Conservation (phyloP, 2,797 vertebrate species). For the Xiphorhynchus erythropygius region DNA sequence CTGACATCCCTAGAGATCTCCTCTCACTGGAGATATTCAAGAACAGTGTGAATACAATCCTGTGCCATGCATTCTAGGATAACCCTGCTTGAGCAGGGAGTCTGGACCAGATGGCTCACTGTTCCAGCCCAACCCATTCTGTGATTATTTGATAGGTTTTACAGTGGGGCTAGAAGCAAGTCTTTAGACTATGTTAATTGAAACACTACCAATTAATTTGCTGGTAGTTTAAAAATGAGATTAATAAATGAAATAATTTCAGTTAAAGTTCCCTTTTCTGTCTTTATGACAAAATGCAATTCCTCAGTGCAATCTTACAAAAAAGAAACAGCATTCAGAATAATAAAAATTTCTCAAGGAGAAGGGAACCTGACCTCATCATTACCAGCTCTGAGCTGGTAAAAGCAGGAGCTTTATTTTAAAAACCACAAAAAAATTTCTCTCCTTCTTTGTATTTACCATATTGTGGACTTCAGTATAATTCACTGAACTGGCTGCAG, state of each 20-base stretch:
- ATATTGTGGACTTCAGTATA: background rate
- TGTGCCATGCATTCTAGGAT: background rate
- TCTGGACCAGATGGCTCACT: background rate
- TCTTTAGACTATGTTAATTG: background rate
- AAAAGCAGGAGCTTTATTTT: background rate
- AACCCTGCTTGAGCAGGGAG: background rate
- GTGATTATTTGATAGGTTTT: background rate
- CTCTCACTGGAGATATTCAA: background rate
- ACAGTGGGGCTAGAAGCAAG: background rate
- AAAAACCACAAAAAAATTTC: background rate
- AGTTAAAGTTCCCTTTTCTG: background rate
- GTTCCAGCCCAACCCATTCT: background rate
- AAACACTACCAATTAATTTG: background rate
- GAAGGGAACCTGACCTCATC: background rate
- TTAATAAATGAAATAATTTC: background rate
- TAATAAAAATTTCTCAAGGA: background rate
- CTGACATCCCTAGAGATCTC: too few species aligned
- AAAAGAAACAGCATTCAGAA: background rate
- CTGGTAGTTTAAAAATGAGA: background rate
- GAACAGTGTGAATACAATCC: fast-evolving
- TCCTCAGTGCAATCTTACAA: background rate
- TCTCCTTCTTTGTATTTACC: background rate
- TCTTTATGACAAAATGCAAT: background rate
- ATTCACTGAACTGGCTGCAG: background rate
- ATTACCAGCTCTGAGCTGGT: background rate